Percentiles rank a stretch among this genome's conserved stretches.
phyloP scores from a whole-genome alignment of 2,797 vertebrate species.

The Rhincodon typus region DNA sequence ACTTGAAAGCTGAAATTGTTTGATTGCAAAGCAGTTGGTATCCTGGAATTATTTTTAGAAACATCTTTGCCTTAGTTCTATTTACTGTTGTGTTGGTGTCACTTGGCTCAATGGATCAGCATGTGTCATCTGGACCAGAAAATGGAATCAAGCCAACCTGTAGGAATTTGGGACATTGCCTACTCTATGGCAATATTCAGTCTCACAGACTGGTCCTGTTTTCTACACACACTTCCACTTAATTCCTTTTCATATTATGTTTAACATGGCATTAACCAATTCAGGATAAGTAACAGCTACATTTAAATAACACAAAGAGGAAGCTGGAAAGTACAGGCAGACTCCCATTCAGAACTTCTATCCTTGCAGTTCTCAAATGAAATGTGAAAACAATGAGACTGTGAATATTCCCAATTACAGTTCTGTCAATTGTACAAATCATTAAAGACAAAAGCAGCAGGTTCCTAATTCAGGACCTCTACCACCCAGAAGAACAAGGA shows the following conservation, averaged over 20 bases:
- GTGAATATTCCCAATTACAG: neutral
- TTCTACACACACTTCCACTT: neutral
- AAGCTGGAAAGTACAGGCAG: neutral
- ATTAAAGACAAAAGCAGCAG: neutral
- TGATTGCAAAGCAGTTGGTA: conserved; percentile 8
- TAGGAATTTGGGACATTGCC: neutral
- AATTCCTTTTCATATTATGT: neutral
- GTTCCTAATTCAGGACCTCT: neutral
- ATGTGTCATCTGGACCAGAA: neutral
- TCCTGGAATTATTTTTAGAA: conserved; percentile 31
- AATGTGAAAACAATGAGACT: neutral
- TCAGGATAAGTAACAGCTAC: neutral
- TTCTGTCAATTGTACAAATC: neutral
- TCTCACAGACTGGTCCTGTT: neutral
- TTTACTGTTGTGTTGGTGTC: neutral
- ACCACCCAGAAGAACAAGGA: neutral
- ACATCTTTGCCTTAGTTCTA: conserved; percentile 12
- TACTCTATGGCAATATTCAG: neutral
- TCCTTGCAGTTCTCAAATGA: neutral
- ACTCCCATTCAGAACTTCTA: neutral
- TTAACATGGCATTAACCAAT: neutral
- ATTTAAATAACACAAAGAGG: neutral
- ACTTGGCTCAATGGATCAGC: conserved; percentile 8
- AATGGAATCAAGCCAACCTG: neutral
- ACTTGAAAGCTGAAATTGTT: conserved; percentile 11